phyloP scores from a whole-genome alignment of 1,140 invertebrate genomes.

The Platyscapa corneri region DNA sequence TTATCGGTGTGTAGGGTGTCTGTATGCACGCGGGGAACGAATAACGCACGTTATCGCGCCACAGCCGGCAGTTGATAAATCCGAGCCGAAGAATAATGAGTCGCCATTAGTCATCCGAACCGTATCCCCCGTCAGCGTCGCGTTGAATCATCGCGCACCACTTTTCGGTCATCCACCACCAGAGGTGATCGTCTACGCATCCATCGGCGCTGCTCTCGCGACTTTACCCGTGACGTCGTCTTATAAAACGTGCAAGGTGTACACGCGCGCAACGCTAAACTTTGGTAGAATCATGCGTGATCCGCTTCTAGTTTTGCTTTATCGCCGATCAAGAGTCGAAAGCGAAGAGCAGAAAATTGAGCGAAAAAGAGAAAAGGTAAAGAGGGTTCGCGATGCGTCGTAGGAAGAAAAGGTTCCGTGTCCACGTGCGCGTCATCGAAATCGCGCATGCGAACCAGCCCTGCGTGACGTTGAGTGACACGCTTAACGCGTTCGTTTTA shows the following conservation, averaged over 20 bases:
- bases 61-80: constrained; percentile 67
- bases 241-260: too few species aligned
- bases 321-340: too few species aligned
- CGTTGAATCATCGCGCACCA: background rate
- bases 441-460: too few species aligned
- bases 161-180: background rate
- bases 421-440: background rate
- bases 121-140: constrained; percentile 59
- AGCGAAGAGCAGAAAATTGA: too few species aligned
- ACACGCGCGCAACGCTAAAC: too few species aligned
- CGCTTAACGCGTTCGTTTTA: constrained; percentile 71
- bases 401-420: background rate
- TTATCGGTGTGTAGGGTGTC: background rate
- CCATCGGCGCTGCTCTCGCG: too few species aligned
- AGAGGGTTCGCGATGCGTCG: too few species aligned
- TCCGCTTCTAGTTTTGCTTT: too few species aligned
- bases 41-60: constrained; percentile 65
- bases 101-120: constrained; percentile 64
- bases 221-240: background rate
- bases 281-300: too few species aligned
- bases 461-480: constrained; percentile 65
- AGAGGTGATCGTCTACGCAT: background rate
- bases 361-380: too few species aligned
- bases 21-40: constrained; percentile 55
- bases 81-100: constrained; percentile 68